Evolutionary conservation across 2,113 vertebrate species (phyloP).

Genomic region (Ceyx cyanopectus): DNA sequence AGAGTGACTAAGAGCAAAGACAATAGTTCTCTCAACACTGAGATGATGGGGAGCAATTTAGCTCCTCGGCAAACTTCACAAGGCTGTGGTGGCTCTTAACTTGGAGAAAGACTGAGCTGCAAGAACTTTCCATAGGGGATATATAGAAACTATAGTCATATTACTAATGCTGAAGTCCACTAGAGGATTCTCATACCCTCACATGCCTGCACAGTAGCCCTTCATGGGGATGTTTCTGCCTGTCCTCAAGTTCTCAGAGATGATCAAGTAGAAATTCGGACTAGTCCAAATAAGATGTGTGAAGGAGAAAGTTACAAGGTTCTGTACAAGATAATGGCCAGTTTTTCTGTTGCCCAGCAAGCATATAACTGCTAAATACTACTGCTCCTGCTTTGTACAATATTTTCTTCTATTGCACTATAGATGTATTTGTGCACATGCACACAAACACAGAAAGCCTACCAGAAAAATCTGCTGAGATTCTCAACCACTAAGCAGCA

Average conservation of each 20-base stretch:
- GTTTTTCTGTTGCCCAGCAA: neutral
- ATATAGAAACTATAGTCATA: rapidly evolving
- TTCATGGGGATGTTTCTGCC: neutral
- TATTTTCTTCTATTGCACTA: neutral
- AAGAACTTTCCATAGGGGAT: neutral
- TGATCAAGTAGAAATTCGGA: neutral
- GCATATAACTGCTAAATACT: neutral
- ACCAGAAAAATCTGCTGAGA: neutral
- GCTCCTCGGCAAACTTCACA: neutral
- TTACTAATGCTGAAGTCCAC: neutral
- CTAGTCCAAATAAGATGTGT: neutral
- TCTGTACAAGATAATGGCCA: neutral
- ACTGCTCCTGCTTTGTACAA: neutral
- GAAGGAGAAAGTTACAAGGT: neutral
- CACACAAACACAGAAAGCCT: neutral
- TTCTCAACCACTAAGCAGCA: neutral
- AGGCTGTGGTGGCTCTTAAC: neutral
- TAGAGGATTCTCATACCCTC: neutral
- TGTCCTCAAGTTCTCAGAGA: neutral
- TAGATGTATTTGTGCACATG: neutral
- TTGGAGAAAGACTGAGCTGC: neutral
- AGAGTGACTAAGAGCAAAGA: neutral
- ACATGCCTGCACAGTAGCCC: neutral
- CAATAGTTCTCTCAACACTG: neutral
- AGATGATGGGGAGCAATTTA: neutral